phyloP scores from a whole-genome alignment of 2,113 vertebrate species.

The Oryctolagus cuniculus region DNA sequence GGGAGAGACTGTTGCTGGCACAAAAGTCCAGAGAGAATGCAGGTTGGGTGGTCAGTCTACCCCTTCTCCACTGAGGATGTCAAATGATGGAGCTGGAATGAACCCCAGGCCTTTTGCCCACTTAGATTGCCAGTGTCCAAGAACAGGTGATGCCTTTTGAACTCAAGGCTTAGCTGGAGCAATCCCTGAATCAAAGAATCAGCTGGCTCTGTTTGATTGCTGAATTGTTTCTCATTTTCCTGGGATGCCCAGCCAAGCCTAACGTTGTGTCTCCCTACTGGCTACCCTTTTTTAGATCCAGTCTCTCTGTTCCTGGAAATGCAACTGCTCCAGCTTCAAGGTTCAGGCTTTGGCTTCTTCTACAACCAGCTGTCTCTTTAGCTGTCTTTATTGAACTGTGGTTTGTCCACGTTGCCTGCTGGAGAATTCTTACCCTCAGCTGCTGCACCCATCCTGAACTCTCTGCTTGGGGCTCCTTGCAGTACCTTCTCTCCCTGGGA shows the following conservation, averaged over 20 bases:
- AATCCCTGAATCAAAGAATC: too few species aligned
- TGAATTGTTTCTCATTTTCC: background rate
- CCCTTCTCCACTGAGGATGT: background rate
- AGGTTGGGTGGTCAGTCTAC: rapidly evolving
- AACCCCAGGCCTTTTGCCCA: background rate
- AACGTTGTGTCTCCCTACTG: background rate
- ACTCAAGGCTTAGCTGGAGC: background rate
- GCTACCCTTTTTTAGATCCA: background rate
- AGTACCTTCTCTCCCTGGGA: background rate
- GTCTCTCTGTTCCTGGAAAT: background rate
- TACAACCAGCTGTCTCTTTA: background rate
- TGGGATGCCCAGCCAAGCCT: background rate
- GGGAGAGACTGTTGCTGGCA: background rate
- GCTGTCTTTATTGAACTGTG: background rate
- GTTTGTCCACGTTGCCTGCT: background rate
- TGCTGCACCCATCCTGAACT: background rate
- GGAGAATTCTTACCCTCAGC: background rate
- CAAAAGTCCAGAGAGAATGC: background rate
- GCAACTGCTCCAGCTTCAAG: background rate
- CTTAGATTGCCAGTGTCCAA: background rate
- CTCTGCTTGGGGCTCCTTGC: background rate
- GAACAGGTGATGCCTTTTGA: background rate
- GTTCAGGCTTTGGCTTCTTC: background rate
- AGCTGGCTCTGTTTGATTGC: background rate
- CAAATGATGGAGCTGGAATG: background rate